phyloP scores from a whole-genome alignment of 2,888 invertebrate genomes.

The Sthenelais limicola region DNA sequence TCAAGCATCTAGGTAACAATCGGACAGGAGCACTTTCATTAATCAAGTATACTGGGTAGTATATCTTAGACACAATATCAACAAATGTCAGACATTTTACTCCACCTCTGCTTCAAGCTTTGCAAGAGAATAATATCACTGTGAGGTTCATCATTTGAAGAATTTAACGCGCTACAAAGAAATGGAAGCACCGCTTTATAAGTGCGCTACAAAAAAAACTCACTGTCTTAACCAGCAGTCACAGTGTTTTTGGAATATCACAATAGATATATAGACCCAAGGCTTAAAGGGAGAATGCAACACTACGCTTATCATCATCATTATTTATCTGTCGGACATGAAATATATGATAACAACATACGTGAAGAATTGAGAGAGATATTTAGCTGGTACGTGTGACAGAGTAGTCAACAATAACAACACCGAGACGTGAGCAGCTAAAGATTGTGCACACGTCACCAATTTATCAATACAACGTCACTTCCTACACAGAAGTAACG shows the following conservation, averaged over 20 bases:
- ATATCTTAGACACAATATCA: constrained; percentile 33
- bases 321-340: constrained; percentile 30
- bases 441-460: constrained; percentile 1
- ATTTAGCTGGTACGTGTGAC: constrained; percentile 25
- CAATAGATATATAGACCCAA: constrained; percentile 30
- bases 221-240: constrained; percentile 32
- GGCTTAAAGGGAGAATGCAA: constrained; percentile 18
- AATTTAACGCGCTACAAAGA: constrained; percentile 28
- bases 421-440: constrained; percentile 7
- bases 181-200: constrained; percentile 34
- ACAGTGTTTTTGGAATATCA: constrained; percentile 26
- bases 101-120: constrained; percentile 37
- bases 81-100: constrained; percentile 26
- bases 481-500: constrained; percentile 28
- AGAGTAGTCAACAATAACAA: constrained; percentile 35
- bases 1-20: constrained; percentile 34
- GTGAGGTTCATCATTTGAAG: constrained; percentile 29
- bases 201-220: constrained; percentile 19
- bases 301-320: too few relatives aligned
- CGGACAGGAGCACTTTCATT: constrained; percentile 11
- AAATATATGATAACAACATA: constrained; percentile 20
- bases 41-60: constrained; percentile 22
- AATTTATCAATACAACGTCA: constrained; percentile 19
- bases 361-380: too few relatives aligned
- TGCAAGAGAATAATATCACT: constrained; percentile 36